A percentile compares a stretch with the other conserved stretches of the same genome.
Evolutionary conservation across 2,797 vertebrate genomes (phyloP).

Genomic region (Karalla daura): DNA sequence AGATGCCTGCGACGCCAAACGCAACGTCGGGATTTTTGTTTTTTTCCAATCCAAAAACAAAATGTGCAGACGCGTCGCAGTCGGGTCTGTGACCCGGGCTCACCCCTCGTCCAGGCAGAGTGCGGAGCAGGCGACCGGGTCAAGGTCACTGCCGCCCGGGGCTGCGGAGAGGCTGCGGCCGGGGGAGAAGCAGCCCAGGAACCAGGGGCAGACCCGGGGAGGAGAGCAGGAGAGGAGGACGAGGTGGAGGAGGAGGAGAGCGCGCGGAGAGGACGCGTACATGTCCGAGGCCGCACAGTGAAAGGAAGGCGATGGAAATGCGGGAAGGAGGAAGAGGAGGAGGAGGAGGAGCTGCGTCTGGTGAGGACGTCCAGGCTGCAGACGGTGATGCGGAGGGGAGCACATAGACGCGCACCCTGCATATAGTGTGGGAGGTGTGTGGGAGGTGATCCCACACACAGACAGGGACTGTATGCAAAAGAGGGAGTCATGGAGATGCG

Average conservation of each 20-base stretch:
- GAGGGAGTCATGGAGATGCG: neutral
- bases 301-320: too few relatives aligned
- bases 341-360: too few relatives aligned
- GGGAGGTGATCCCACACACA: constrained; percentile 1
- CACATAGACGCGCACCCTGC: neutral
- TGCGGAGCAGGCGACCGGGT: constrained; percentile 59
- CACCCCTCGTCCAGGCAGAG: constrained; percentile 67
- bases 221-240: neutral
- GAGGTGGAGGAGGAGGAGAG: constrained; percentile 6
- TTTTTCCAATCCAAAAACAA: too few relatives aligned
- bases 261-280: neutral
- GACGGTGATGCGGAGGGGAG: neutral
- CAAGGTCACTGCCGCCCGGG: constrained; percentile 48
- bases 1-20: too few relatives aligned
- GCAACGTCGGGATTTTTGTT: too few relatives aligned
- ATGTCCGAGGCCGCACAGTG: constrained; percentile 54
- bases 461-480: constrained; percentile 69
- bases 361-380: neutral
- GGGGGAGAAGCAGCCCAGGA: constrained; percentile 47
- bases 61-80: too few relatives aligned
- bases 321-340: too few relatives aligned
- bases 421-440: neutral
- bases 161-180: constrained; percentile 6
- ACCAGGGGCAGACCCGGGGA: constrained; percentile 35
- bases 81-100: neutral